Evolutionary conservation across 1,140 invertebrate species (phyloP).

Genomic region (Colletes gigas): DNA sequence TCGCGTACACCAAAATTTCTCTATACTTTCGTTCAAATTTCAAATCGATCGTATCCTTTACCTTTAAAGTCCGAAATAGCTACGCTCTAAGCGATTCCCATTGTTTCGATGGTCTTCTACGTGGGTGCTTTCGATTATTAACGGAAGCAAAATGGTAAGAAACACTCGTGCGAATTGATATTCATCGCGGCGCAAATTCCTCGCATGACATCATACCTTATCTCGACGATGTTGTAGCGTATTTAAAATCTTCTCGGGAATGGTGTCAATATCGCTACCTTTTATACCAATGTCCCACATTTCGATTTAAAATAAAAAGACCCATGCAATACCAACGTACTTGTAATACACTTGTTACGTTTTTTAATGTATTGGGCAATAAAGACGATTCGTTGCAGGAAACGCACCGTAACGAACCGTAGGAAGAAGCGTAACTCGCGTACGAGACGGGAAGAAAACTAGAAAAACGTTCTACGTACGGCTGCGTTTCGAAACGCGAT

Average conservation of each 20-base stretch:
- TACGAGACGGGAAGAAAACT: not conserved
- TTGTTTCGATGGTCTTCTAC: no score
- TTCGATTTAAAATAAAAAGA: not conserved
- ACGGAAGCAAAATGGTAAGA: not conserved
- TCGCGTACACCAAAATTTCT: no score
- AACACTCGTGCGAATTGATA: constrained; percentile 34
- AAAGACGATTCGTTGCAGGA: no score
- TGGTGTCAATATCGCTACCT: constrained; percentile 38
- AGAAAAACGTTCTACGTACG: not conserved
- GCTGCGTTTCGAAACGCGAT: not conserved
- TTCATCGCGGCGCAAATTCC: constrained; percentile 31
- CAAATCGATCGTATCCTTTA: no score
- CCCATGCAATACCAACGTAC: not conserved
- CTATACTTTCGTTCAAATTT: no score
- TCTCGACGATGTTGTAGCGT: not conserved
- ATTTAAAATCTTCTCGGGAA: constrained; percentile 24
- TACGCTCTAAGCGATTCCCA: no score
- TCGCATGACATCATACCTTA: constrained; percentile 32
- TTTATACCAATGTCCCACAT: not conserved
- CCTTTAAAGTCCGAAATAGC: no score
- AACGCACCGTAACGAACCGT: no score
- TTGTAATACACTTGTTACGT: not conserved
- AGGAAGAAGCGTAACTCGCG: not conserved
- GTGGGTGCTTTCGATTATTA: no score
- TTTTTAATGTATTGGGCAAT: no score